phyloP scores from a whole-genome alignment of 2,113 vertebrate species.

The Bubo scandiacus region DNA sequence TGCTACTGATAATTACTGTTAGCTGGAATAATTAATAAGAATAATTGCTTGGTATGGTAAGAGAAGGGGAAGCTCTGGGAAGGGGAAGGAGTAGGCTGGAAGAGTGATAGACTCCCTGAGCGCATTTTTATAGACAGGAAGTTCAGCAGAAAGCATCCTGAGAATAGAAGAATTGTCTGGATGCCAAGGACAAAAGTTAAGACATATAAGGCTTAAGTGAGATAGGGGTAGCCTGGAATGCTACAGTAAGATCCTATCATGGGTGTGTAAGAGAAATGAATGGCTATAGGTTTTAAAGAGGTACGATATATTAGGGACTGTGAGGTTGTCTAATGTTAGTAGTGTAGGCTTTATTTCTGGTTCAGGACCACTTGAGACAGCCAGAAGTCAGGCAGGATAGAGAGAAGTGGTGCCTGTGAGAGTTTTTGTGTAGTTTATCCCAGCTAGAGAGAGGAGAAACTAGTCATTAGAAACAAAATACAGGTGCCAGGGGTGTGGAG shows the following conservation, averaged over 20 bases:
- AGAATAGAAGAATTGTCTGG: constrained; percentile 72
- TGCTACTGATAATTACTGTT: constrained; percentile 83
- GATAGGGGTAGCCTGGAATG: constrained; percentile 51
- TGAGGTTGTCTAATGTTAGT: constrained; percentile 11
- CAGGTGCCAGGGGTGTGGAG: constrained; percentile 50
- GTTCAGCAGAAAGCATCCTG: constrained; percentile 74
- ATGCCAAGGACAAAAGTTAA: constrained; percentile 78
- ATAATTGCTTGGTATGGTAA: constrained; percentile 80
- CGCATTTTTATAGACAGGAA: constrained; percentile 77
- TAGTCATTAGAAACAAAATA: constrained; percentile 63
- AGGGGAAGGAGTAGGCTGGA: constrained; percentile 72
- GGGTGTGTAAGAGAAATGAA: background rate
- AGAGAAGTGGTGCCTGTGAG: constrained; percentile 12
- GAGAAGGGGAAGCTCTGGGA: constrained; percentile 78
- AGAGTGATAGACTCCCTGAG: constrained; percentile 75
- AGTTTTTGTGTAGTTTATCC: constrained; percentile 50
- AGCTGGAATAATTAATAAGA: constrained; percentile 85
- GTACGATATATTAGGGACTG: background rate
- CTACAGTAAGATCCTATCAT: background rate
- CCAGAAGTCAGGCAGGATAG: background rate
- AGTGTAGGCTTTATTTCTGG: constrained; percentile 1
- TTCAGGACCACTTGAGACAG: constrained; percentile 20
- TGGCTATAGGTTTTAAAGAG: constrained; percentile 8
- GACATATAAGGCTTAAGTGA: constrained; percentile 57
- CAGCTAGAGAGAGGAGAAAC: constrained; percentile 63